Evolutionary conservation across 1,140 invertebrate species (phyloP).

Genomic region (Tetragonula clypearis): DNA sequence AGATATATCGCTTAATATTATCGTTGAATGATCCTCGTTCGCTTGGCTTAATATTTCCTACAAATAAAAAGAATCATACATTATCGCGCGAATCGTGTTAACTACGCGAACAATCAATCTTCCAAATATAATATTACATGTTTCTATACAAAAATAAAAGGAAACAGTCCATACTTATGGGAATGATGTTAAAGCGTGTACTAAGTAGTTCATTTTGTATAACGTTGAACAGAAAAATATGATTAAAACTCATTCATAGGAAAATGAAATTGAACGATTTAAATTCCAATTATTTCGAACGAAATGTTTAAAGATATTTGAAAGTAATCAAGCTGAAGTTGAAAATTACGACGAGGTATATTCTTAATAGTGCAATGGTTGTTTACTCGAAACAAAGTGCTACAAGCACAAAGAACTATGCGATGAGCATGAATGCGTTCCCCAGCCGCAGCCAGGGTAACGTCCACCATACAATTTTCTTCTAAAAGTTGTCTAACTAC

Average conservation of each 20-base stretch:
- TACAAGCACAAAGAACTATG: slow-evolving; percentile 84
- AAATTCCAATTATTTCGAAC: background rate
- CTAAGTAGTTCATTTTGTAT: background rate
- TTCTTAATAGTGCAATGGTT: slow-evolving; percentile 3
- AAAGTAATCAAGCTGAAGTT: background rate
- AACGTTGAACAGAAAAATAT: background rate
- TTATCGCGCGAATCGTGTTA: background rate
- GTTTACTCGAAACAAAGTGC: slow-evolving; percentile 83
- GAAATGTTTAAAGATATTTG: background rate
- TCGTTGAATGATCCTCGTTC: slow-evolving; percentile 80
- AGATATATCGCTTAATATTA: slow-evolving; percentile 82
- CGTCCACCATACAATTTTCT: slow-evolving; percentile 82
- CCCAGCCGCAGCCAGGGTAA: slow-evolving; percentile 82
- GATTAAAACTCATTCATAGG: background rate
- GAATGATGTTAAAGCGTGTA: background rate
- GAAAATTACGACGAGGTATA: background rate
- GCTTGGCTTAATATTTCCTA: slow-evolving; percentile 79
- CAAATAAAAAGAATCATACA: slow-evolving; percentile 27
- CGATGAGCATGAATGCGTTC: slow-evolving; percentile 82
- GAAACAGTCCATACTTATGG: background rate
- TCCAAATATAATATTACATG: background rate
- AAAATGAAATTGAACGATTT: background rate
- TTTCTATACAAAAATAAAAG: background rate
- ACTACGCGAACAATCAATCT: background rate
- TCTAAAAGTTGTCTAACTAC: slow-evolving; percentile 80